Base-by-base conservation (phyloP, 2,113 vertebrate genomes). In the Tragulus kanchil region DNA sequence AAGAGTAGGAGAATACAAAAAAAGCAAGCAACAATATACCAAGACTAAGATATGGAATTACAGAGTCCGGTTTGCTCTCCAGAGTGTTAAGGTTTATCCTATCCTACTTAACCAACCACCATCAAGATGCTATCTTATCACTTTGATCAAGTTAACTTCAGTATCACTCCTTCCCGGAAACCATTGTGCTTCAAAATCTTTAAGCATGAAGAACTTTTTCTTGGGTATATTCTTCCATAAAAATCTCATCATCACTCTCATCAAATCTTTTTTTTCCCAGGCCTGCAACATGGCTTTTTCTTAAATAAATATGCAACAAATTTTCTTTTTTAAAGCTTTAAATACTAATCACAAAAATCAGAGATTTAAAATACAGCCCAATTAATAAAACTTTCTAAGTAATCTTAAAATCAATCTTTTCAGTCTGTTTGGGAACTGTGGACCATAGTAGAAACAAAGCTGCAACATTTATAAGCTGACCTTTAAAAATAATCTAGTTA, bases 401-500 rank as follows among this genome's bases (percentile, higher is more conserved):
- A 54, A 28, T 93, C 71, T 89, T 77, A 79, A 92, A 83, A 79
- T 26, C 13, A 85, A 36, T 90, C 3, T 17, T 75, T 94, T 90
- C 8, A 26, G 9, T 59, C 48, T 64, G 31, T 83, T 86, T 81
- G 16, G 45, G 11, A 90, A 90, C 11, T 71, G 65, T 14, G 12
- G 2, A 64, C 62, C 23, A 89, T 79, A 14, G 5, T 50, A 6
- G 19, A 87, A 94, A 92, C 67, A 69, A 75, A 67, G 23, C 58
- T 56, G 61, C 13, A 93, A 16, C 45, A 85, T 73, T 75, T 86
- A 85, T 21, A 91, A 85, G 64, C 15, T 82, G 59, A 61, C 2
- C 12, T 93, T 93, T 42, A 95, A 93, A 94, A 93, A 50, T 45
- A 61, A 94, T 56, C 45, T 85, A 79, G 65, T 92, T 65, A 91